Conservation (phyloP, 2,797 vertebrate species). For the Silurus aristotelis region DNA sequence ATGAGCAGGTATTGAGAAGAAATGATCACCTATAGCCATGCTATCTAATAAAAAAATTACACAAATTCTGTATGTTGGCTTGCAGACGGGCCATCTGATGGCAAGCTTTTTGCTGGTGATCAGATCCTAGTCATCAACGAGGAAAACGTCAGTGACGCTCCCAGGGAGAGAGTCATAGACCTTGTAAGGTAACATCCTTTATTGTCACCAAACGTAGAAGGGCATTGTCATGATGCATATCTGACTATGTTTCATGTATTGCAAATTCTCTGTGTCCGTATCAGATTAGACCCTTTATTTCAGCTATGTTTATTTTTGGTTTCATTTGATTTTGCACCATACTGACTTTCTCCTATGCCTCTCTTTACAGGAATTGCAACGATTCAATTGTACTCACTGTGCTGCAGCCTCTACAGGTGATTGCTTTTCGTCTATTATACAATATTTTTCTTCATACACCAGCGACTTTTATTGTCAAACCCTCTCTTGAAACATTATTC, state of each 20-base stretch:
- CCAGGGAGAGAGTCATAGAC: slow-evolving; percentile 97
- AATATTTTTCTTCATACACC: slow-evolving; percentile 1
- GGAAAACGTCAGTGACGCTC: slow-evolving; percentile 91
- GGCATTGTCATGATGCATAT: slow-evolving; percentile 45
- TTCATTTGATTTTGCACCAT: slow-evolving; percentile 67
- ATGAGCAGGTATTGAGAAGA: slow-evolving; percentile 9
- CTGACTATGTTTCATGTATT: slow-evolving; percentile 44
- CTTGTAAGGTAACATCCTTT: slow-evolving; percentile 95
- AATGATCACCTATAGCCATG: background rate
- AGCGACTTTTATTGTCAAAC: background rate
- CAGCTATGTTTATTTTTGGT: slow-evolving; percentile 57
- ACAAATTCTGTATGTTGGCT: slow-evolving; percentile 40
- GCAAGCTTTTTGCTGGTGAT: slow-evolving; percentile 94
- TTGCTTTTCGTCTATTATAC: slow-evolving; percentile 56
- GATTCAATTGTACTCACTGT: slow-evolving; percentile 93
- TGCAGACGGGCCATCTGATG: slow-evolving; percentile 92
- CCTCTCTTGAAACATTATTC: background rate
- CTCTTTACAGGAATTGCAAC: slow-evolving; percentile 83
- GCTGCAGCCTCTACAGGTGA: slow-evolving; percentile 95
- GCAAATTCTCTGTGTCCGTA: slow-evolving; percentile 29
- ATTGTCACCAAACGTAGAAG: slow-evolving; percentile 77
- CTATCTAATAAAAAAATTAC: background rate
- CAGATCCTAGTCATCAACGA: slow-evolving; percentile 96
- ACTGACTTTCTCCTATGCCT: slow-evolving; percentile 57
- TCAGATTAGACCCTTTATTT: slow-evolving; percentile 44